These are phyloP conservation scores for Aepyceros melampus DNA, from an alignment of 2,113 vertebrate species.

Conservation along the genomic window DNA sequence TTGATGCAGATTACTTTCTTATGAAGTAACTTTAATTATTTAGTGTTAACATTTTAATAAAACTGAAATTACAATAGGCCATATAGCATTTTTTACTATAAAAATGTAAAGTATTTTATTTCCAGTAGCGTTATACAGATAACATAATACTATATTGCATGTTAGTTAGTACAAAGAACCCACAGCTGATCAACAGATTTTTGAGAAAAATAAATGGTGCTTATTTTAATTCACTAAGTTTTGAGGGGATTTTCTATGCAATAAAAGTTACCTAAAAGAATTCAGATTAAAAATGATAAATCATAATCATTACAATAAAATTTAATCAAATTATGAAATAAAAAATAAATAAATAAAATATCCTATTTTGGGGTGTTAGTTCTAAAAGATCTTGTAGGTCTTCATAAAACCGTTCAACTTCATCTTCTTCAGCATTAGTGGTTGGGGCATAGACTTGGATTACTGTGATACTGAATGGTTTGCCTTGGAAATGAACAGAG, in stretches of 20 bases:
- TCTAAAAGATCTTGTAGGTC: too few species aligned
- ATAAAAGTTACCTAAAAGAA: neutral
- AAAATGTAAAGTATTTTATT: neutral
- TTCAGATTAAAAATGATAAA: neutral
- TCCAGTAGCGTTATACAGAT: neutral
- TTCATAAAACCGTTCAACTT: too few species aligned
- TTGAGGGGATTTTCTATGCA: neutral
- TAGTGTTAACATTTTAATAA: neutral
- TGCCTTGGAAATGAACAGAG: too few species aligned
- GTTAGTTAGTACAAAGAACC: neutral
- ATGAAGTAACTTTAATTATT: neutral
- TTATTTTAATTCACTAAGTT: neutral
- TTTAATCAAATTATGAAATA: neutral
- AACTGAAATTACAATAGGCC: neutral
- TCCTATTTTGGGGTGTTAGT: too few species aligned
- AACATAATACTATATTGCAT: neutral
- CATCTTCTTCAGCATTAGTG: too few species aligned
- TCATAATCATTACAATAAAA: neutral
- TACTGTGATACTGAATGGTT: too few species aligned
- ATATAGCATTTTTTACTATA: neutral
- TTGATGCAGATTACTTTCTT: neutral
- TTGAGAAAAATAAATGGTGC: neutral
- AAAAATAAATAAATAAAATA: too few species aligned
- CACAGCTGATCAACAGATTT: neutral
- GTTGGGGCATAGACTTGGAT: too few species aligned